phyloP scores from a whole-genome alignment of 2,888 invertebrate genomes.

The Drosophila stalkeri region DNA sequence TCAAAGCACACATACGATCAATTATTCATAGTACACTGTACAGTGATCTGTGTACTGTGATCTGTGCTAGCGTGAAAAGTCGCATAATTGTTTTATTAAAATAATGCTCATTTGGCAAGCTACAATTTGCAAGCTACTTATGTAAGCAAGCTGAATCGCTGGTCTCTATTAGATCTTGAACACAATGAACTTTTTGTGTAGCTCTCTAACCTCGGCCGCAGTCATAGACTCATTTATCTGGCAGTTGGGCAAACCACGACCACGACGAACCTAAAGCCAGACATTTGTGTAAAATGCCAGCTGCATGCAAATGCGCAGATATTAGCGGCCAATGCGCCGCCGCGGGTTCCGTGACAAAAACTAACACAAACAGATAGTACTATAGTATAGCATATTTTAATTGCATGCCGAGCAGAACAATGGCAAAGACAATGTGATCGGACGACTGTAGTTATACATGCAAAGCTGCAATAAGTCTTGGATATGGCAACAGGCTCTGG shows the following conservation, averaged over 20 bases:
- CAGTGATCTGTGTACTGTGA: constrained; percentile 23
- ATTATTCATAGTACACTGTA: not conserved
- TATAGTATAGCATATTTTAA: constrained; percentile 60
- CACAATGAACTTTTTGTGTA: constrained; percentile 65
- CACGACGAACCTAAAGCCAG: constrained; percentile 46
- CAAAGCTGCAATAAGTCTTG: constrained; percentile 47
- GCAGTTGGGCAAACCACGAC: constrained; percentile 29
- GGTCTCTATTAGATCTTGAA: constrained; percentile 47
- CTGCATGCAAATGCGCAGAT: constrained; percentile 71
- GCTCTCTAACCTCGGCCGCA: constrained; percentile 56
- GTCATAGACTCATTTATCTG: constrained; percentile 42
- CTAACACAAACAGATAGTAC: constrained; percentile 29
- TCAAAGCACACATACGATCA: not conserved
- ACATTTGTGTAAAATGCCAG: constrained; percentile 74
- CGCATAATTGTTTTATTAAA: constrained; percentile 64
- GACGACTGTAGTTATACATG: constrained; percentile 33
- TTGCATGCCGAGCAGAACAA: constrained; percentile 70
- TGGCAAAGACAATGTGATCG: constrained; percentile 45
- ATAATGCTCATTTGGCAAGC: constrained; percentile 45
- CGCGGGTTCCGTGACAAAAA: constrained; percentile 43
- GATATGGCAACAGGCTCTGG: constrained; percentile 13
- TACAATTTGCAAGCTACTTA: constrained; percentile 69
- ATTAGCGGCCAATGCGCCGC: constrained; percentile 45
- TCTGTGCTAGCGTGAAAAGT: constrained; percentile 61
- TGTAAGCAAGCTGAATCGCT: constrained; percentile 60